Evolutionary conservation across 2,113 vertebrate genomes (phyloP), one percentile per base, ranked within the genome.

Genomic region (Psittacara wagleri): DNA sequence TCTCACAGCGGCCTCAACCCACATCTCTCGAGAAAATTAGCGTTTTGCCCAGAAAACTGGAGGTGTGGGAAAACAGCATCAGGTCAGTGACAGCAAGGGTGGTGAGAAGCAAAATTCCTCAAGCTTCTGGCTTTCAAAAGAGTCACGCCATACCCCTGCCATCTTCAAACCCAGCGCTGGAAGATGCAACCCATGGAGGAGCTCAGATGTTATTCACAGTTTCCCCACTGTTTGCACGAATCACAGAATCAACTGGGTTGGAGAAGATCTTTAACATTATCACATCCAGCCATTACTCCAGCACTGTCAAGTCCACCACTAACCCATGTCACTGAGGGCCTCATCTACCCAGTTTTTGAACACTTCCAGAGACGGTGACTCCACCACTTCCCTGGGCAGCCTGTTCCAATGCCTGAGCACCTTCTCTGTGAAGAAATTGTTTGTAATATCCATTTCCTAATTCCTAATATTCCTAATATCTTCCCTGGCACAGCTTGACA

Each of bases 1-100:
- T 29, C 28, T 70, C 48, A 8, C 0, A 14, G 35, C 0, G 1
- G 28, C 27, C 48, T 77, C 2, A 0, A 13, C 7, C 22, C 35
- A 28, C 13, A 27, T 13, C 23, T 64, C 37, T 23, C 1, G 3
- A 61, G 31, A 37, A 69, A 83, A 43, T 28, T 3, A 54, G n/a
- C 3, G 6, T 51, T 83, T 92, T 39, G 28, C 55, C 46, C 61
- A 44, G 27, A 49, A 70, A 88, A 37, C 13, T 9, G 49, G 54
- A 35, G 33, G 24, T 48, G 10, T 55, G 33, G 29, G 52, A 25
- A 73, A 87, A 20, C 11, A 39, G 35, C 35, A 7, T 11, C n/a
- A 66, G n/a, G 33, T 63, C 54, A 37, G 18, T 8, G 55, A 52
- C 33, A 51, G 55, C 67, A 28, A 66, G 43, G 33, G 24, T 27